These are phyloP conservation scores for Coleophora flavipennella DNA, from an alignment of 2,888 invertebrate species.

Conservation along the genomic window DNA sequence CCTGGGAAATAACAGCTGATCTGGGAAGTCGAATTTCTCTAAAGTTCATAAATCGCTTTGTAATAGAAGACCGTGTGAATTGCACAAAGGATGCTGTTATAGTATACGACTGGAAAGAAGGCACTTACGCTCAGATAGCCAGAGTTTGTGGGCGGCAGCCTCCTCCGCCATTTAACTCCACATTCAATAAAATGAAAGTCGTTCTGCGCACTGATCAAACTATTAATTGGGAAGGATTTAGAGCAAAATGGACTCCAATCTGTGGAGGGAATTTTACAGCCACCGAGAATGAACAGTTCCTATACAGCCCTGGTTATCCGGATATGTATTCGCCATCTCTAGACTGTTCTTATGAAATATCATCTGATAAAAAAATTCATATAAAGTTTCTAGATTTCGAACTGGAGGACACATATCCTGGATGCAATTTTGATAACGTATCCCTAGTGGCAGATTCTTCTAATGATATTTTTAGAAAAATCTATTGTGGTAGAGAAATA, in stretches of 20 bases:
- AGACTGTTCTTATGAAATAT: slow-evolving; percentile 78
- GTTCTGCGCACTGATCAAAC: slow-evolving; percentile 79
- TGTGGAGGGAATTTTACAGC: slow-evolving; percentile 82
- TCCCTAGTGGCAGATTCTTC: slow-evolving; percentile 38
- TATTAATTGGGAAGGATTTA: slow-evolving; percentile 83
- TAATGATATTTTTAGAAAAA: slow-evolving; percentile 19
- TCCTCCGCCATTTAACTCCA: slow-evolving; percentile 73
- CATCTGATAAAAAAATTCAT: slow-evolving; percentile 47
- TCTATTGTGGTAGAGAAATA: slow-evolving; percentile 36
- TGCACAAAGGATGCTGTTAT: slow-evolving; percentile 84
- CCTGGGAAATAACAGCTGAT: slow-evolving; percentile 80
- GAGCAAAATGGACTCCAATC: slow-evolving; percentile 74
- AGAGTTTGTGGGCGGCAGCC: slow-evolving; percentile 80
- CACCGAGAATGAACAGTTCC: slow-evolving; percentile 48
- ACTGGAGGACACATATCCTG: slow-evolving; percentile 46
- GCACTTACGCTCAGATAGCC: slow-evolving; percentile 66
- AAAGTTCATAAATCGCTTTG: slow-evolving; percentile 79
- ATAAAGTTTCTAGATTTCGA: slow-evolving; percentile 76
- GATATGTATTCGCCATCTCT: slow-evolving; percentile 69
- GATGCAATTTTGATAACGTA: slow-evolving; percentile 69
- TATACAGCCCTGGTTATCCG: slow-evolving; percentile 86
- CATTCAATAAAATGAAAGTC: slow-evolving; percentile 76
- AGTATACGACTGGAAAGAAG: slow-evolving; percentile 72
- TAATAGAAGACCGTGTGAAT: slow-evolving; percentile 77
- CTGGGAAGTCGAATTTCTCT: slow-evolving; percentile 79